Conservation (phyloP, 1,140 invertebrate genomes). For the Halesus radiatus region DNA sequence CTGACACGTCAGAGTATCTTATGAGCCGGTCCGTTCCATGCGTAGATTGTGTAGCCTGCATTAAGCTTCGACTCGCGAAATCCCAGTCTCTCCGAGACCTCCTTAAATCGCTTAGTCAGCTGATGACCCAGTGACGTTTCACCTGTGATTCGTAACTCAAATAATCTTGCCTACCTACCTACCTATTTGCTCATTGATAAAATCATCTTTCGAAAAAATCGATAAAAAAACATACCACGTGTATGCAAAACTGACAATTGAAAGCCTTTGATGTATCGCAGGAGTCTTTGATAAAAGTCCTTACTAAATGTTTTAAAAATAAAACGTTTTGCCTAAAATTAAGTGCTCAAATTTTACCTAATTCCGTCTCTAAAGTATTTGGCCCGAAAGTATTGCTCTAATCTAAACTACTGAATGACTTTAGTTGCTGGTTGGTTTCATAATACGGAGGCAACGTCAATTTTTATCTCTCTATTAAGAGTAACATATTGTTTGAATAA, state of each 20-base stretch:
- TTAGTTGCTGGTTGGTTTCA: neutral
- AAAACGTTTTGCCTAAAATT: constrained; percentile 11
- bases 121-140: constrained; percentile 19
- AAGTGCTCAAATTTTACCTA: constrained; percentile 15
- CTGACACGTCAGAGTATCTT: neutral
- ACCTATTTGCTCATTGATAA: constrained; percentile 1
- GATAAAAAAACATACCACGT: neutral
- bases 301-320: neutral
- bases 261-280: neutral
- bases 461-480: constrained; percentile 34
- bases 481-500: constrained; percentile 47
- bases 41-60: neutral
- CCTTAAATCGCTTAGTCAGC: neutral
- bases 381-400: neutral
- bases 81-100: neutral
- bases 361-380: constrained; percentile 8
- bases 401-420: neutral
- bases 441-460: neutral
- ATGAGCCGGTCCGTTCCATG: constrained; percentile 6
- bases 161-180: neutral
- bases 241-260: constrained; percentile 5
- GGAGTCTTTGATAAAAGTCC: neutral
- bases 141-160: neutral
- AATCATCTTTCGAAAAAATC: neutral
- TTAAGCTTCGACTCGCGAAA: neutral